Evolutionary conservation across 2,888 invertebrate genomes (phyloP).

Genomic region (Tetramorium bicarinatum): DNA sequence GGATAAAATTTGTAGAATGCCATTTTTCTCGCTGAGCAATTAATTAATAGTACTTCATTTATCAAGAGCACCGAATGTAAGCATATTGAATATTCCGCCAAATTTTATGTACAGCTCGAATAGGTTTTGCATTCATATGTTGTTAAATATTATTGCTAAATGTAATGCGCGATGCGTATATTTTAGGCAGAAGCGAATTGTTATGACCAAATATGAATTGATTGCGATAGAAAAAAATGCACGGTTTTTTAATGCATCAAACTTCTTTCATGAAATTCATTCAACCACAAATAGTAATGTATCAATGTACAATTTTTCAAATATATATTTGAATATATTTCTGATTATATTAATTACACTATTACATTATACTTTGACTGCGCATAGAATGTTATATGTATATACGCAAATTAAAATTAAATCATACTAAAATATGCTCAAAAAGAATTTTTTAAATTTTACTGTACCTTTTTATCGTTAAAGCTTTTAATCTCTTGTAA

Average conservation of each 20-base stretch:
- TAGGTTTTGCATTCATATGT: slow-evolving; percentile 19
- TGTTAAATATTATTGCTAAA: slow-evolving; percentile 20
- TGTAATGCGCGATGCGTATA: not conserved
- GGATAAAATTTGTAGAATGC: slow-evolving; percentile 55
- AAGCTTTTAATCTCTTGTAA: slow-evolving; percentile 11
- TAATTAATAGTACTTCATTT: slow-evolving; percentile 58
- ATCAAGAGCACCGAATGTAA: slow-evolving; percentile 27
- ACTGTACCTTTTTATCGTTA: not conserved
- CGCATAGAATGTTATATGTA: not conserved
- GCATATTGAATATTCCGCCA: slow-evolving; percentile 41
- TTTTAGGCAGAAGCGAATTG: slow-evolving; percentile 12
- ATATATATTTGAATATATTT: not conserved
- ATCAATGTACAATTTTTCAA: not conserved
- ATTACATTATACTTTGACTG: not conserved
- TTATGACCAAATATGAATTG: not conserved
- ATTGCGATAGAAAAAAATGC: not conserved
- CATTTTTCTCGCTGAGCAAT: slow-evolving; percentile 58
- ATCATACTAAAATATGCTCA: not conserved
- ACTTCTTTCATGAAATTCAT: not conserved
- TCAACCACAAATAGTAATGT: not conserved
- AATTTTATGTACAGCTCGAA: slow-evolving; percentile 42
- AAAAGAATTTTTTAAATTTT: slow-evolving; percentile 11
- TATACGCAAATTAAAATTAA: not conserved
- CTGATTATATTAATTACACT: not conserved
- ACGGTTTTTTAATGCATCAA: not conserved